phyloP scores from a whole-genome alignment of 2,113 vertebrate genomes.

The Orthonyx spaldingii region DNA sequence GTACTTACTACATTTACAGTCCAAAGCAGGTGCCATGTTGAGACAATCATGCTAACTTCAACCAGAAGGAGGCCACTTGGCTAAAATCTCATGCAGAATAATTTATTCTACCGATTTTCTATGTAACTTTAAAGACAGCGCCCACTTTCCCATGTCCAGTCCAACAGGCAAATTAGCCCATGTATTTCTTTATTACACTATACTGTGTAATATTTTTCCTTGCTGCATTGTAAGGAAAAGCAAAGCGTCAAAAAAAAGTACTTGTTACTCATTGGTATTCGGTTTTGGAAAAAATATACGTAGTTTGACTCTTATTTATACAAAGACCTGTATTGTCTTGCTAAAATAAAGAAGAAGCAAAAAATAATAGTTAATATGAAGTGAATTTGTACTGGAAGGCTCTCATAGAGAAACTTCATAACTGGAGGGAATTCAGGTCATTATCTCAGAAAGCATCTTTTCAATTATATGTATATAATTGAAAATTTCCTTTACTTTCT shows the following conservation, averaged over 20 bases:
- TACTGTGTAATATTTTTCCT: background rate
- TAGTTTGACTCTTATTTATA: background rate
- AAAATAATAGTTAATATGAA: background rate
- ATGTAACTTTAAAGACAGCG: background rate
- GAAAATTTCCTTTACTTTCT: slow-evolving; percentile 1
- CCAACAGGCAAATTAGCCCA: background rate
- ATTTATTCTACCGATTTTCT: background rate
- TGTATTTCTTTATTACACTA: background rate
- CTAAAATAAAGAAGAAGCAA: background rate
- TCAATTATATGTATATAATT: slow-evolving; percentile 29
- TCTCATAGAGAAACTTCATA: background rate
- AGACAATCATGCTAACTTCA: background rate
- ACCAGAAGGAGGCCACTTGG: background rate
- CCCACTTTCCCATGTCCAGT: background rate
- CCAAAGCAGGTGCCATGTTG: background rate
- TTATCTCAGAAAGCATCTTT: background rate
- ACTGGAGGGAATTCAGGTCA: background rate
- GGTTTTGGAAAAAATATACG: background rate
- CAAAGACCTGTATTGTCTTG: background rate
- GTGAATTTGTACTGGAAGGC: background rate
- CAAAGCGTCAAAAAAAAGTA: background rate
- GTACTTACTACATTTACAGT: background rate
- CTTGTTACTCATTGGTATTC: background rate
- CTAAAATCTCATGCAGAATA: background rate
- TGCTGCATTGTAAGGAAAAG: background rate